Evolutionary conservation across 2,797 vertebrate species (phyloP), one percentile per base, ranked within the genome.

Genomic region (Mormyrus hasselquistii): DNA sequence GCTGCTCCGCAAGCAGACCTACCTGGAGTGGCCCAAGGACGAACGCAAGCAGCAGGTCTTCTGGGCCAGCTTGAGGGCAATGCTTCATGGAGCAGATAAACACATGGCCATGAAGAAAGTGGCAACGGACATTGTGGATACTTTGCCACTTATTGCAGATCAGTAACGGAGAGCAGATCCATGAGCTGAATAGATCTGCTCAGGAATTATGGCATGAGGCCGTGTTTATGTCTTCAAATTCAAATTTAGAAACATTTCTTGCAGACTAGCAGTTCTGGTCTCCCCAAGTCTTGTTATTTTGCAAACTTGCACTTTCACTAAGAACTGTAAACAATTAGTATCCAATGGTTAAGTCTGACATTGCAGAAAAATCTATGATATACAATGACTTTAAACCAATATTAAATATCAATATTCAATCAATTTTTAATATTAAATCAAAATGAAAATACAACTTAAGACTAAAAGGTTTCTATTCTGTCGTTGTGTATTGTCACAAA

Each of bases 11-110:
- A 95, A 95, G 88, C 91, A 96, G 91, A 97, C 96, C 0, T 97
- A 97, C 89, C 92, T 97, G 50, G 95, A 97, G 90, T 97, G 96
- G 96, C 97, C 96, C 0, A 92, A 91, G n/a, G 96, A 97, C 44
- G 96, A 95, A 89, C 91, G 90, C 89, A 97, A 97, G 89, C 95
- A n/a, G 52, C 94, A 93, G 4, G 90, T 97, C 0, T 97, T 97
- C 92, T 97, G 96, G 97, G 92, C 94, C 44, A 97, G 95, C 90
- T 93, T 98, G 49, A 96, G 90, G 90, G 92, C 94, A 10, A 93
- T 94, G 91, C 88, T 95, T 47, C 90, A 90, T 0, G 65, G 79
- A 41, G 92, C 91, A 49, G 92, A 94, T 88, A 91, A 91, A 50
- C 90, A 90, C 2, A 65, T 93, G 8, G 89, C 92, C 86, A 44